Percentiles rank a stretch among this genome's conserved stretches.
Evolutionary conservation across 2,888 invertebrate genomes (phyloP).

Genomic region (Nesidiocoris tenuis): DNA sequence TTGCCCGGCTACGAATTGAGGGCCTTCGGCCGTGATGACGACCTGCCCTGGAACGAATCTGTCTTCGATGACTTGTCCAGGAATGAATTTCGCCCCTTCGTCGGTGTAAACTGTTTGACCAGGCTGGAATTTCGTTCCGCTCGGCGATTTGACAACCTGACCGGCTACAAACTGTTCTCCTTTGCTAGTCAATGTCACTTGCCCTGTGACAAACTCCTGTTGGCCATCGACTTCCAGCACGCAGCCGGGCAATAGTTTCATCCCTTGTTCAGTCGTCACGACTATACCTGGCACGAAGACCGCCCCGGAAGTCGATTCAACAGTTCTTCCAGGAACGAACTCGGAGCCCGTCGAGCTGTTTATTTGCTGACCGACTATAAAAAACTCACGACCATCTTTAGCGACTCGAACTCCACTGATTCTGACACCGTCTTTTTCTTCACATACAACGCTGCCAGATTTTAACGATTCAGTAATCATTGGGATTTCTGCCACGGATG

Average conservation of each 20-base stretch:
- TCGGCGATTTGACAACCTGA: conserved; percentile 68
- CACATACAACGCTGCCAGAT: conserved; percentile 61
- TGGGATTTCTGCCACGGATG: conserved; percentile 64
- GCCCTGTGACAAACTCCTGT: conserved; percentile 62
- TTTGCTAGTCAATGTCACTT: conserved; percentile 60
- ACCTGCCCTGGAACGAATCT: conserved; percentile 74
- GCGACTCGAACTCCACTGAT: conserved; percentile 66
- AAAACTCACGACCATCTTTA: conserved; percentile 60
- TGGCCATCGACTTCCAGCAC: conserved; percentile 59
- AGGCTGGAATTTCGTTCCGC: conserved; percentile 65
- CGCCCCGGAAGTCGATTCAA: conserved; percentile 66
- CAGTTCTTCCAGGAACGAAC: conserved; percentile 74
- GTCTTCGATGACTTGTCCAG: conserved; percentile 67
- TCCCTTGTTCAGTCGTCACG: conserved; percentile 67
- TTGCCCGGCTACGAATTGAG: conserved; percentile 68
- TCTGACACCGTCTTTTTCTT: conserved; percentile 59
- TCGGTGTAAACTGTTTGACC: conserved; percentile 71
- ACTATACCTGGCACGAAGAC: conserved; percentile 73
- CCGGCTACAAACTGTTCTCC: conserved; percentile 73
- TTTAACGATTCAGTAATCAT: conserved; percentile 57
- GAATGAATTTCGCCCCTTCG: conserved; percentile 70
- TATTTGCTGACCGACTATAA: conserved; percentile 70
- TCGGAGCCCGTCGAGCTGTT: conserved; percentile 68
- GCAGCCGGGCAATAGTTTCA: conserved; percentile 71
- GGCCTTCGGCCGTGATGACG: conserved; percentile 69